phyloP scores from a whole-genome alignment of 2,113 vertebrate species.

The Phylloscopus trochilus region DNA sequence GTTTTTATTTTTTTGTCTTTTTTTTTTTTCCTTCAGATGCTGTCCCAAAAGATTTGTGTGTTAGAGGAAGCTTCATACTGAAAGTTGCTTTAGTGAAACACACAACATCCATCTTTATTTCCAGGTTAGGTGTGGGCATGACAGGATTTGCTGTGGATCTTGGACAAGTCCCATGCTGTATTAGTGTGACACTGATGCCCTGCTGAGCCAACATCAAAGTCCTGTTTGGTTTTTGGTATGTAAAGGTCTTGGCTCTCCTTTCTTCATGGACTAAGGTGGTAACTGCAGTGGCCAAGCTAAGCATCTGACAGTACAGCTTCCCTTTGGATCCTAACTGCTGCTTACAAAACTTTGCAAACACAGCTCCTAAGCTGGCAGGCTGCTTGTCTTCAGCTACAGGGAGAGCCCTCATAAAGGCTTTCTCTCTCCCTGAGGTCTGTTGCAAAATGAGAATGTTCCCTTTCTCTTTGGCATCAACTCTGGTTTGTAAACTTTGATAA shows the following conservation, averaged over 20 bases:
- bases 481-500: slow-evolving; percentile 17
- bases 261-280: not conserved
- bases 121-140: not conserved
- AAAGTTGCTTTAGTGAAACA: not conserved
- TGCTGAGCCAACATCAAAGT: not conserved
- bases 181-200: not conserved
- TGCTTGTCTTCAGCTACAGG: not conserved
- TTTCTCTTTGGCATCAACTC: slow-evolving; percentile 1
- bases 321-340: not conserved
- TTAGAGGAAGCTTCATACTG: not conserved
- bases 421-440: not conserved
- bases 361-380: not conserved
- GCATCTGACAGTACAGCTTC: not conserved
- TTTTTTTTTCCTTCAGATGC: not conserved
- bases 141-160: not conserved
- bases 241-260: not conserved
- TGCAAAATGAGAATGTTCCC: slow-evolving; percentile 40
- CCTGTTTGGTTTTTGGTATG: not conserved
- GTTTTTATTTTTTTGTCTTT: not conserved
- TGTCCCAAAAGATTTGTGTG: not conserved
- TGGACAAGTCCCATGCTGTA: not conserved
- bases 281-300: not conserved
- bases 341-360: not conserved
- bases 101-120: not conserved
- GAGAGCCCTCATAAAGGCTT: not conserved